Conservation (phyloP, 2,888 invertebrate species). For the Saturnia japonica region DNA sequence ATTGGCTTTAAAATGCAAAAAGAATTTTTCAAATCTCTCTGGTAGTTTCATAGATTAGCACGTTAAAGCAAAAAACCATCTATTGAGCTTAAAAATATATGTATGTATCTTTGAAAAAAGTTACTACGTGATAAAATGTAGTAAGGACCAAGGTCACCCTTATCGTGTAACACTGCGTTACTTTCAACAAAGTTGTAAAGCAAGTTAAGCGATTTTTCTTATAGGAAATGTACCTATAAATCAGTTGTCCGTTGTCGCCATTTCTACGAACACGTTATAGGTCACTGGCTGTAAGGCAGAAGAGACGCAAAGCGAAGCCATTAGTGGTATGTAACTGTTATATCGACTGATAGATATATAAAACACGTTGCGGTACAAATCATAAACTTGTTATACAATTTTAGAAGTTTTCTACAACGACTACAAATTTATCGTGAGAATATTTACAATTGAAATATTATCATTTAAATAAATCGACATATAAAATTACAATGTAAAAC, state of each 20-base stretch:
- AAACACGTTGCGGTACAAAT: constrained; percentile 42
- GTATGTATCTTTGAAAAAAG: too few species aligned
- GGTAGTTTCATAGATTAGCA: too few species aligned
- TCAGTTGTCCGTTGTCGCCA: constrained; percentile 31
- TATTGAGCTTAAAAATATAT: too few species aligned
- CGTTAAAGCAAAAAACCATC: too few species aligned
- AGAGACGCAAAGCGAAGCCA: constrained; percentile 49
- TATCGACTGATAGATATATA: constrained; percentile 49
- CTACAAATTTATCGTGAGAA: neutral
- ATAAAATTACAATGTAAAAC: neutral
- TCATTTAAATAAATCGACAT: neutral
- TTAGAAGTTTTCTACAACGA: neutral
- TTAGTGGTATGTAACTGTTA: constrained; percentile 61
- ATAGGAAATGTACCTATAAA: constrained; percentile 30
- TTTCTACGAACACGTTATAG: constrained; percentile 54
- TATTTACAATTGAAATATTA: neutral
- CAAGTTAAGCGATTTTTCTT: constrained; percentile 24
- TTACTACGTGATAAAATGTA: neutral
- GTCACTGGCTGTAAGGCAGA: constrained; percentile 60
- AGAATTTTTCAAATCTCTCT: too few species aligned
- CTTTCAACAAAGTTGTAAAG: constrained; percentile 17
- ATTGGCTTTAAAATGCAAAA: too few species aligned
- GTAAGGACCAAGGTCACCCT: neutral
- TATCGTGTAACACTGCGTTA: neutral
- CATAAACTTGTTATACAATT: constrained; percentile 16